phyloP scores from a whole-genome alignment of 1,140 invertebrate species.

The Zaprionus tsacasi region DNA sequence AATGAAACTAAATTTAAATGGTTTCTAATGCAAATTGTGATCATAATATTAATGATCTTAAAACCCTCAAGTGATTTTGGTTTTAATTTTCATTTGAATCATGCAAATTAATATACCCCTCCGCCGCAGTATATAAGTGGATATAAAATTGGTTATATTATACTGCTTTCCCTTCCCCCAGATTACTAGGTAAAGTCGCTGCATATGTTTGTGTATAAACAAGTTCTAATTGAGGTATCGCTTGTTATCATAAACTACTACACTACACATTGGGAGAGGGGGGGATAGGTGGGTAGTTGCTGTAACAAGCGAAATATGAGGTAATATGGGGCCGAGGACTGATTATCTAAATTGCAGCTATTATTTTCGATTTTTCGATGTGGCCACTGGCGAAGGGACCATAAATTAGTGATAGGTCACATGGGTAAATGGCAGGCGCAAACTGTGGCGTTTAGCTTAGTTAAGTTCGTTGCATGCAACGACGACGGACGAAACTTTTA shows the following conservation, averaged over 20 bases:
- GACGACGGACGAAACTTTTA: conserved; percentile 55
- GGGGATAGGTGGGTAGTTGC: not conserved
- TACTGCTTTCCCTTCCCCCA: not conserved
- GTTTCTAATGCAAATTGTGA: too few species aligned
- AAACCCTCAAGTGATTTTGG: too few species aligned
- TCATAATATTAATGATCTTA: too few species aligned
- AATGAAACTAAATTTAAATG: too few species aligned
- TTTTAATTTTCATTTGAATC: too few species aligned
- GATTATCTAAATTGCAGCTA: conserved; percentile 49
- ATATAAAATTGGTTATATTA: not conserved
- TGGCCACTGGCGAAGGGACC: not conserved
- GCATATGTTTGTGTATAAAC: not conserved
- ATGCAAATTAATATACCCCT: not conserved
- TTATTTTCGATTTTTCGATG: conserved; percentile 21
- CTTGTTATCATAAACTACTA: not conserved
- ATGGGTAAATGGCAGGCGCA: conserved; percentile 16
- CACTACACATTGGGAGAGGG: not conserved
- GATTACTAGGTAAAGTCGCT: not conserved
- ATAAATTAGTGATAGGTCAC: conserved; percentile 39
- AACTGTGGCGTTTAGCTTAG: conserved; percentile 17
- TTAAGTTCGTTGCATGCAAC: conserved; percentile 50
- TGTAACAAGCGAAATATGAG: not conserved
- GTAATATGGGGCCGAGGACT: not conserved
- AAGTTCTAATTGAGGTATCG: not conserved
- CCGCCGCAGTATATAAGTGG: not conserved